Percentiles rank a stretch among this genome's conserved stretches.
phyloP scores from a whole-genome alignment of 2,888 invertebrate species.

The Nemotelus pantherinus region DNA sequence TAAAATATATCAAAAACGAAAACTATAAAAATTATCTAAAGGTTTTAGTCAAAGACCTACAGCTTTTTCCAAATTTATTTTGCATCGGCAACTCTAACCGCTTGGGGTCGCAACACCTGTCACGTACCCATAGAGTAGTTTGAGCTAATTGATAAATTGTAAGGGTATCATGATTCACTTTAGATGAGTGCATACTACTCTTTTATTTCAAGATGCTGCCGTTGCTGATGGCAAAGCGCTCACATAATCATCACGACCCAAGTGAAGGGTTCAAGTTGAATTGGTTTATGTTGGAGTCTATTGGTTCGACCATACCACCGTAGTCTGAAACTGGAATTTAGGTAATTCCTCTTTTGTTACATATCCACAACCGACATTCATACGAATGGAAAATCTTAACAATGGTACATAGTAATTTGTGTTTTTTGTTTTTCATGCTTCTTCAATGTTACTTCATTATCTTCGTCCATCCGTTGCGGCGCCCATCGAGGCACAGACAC shows the following conservation, averaged over 20 bases:
- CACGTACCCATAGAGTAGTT: neutral
- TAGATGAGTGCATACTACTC: conserved; percentile 12
- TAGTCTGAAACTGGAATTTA: neutral
- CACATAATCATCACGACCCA: neutral
- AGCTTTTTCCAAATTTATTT: too few species aligned
- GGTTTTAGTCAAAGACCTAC: too few species aligned
- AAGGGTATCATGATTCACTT: conserved; percentile 31
- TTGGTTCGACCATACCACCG: neutral
- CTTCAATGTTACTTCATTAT: neutral
- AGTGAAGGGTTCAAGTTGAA: conserved; percentile 40
- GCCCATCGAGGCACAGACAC: neutral
- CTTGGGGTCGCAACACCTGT: conserved; percentile 3
- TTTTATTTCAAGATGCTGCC: neutral
- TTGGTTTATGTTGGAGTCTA: neutral
- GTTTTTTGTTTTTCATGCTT: neutral
- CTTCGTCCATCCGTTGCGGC: neutral
- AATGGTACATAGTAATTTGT: too few species aligned
- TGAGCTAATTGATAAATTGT: conserved; percentile 25
- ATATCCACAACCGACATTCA: too few species aligned
- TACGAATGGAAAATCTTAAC: too few species aligned
- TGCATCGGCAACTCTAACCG: too few species aligned
- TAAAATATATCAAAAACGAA: too few species aligned
- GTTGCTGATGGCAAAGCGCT: neutral
- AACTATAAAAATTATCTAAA: too few species aligned
- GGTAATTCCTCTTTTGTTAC: neutral